Evolutionary conservation across 1,140 invertebrate genomes (phyloP).

Genomic region (Ylistrum balloti): DNA sequence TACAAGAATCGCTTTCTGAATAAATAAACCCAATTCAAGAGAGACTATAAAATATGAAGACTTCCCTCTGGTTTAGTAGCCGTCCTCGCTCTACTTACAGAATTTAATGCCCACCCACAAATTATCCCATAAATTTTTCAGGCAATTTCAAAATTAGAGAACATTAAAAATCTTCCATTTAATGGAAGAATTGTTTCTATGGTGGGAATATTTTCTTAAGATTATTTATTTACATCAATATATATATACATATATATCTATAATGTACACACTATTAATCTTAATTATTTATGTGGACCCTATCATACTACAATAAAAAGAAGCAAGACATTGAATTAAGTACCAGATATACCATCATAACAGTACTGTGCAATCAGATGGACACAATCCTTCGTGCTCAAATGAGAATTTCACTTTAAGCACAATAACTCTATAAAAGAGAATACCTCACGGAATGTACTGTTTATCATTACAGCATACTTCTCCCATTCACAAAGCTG

Average conservation of each 20-base stretch:
- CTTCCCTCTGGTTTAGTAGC: background rate
- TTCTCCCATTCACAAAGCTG: too few relatives aligned
- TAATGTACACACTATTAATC: background rate
- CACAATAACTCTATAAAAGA: too few relatives aligned
- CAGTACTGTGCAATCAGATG: background rate
- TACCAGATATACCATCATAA: background rate
- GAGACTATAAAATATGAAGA: background rate
- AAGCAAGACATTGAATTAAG: background rate
- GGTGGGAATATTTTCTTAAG: slow-evolving; percentile 26
- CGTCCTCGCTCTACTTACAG: background rate
- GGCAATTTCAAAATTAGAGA: background rate
- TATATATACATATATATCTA: slow-evolving; percentile 37
- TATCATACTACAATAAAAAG: background rate
- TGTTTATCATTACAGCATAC: too few relatives aligned
- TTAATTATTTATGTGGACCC: background rate
- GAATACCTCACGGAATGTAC: too few relatives aligned
- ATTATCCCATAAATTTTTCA: background rate
- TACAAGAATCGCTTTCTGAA: background rate
- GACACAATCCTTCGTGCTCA: background rate
- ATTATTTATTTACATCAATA: slow-evolving; percentile 13
- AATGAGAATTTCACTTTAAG: background rate
- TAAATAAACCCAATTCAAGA: background rate
- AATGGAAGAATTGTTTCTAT: background rate
- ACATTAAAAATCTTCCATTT: background rate
- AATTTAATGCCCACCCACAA: background rate